Evolutionary conservation across 2,113 vertebrate species (phyloP), one percentile per base, ranked within the genome.

Genomic region (Todiramphus chloris): DNA sequence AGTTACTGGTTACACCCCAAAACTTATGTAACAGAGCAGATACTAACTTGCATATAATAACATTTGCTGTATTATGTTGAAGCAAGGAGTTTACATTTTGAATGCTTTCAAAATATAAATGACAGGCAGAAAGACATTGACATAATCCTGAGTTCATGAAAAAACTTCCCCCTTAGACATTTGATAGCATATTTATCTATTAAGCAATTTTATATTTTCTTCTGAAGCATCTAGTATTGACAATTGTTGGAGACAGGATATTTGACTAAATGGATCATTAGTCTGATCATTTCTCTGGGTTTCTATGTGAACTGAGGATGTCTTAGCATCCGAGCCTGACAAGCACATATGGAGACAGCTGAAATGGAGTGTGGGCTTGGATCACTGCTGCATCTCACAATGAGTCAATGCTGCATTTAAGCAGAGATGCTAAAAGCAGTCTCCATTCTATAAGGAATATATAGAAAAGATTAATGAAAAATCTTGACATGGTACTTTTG

Each of bases 211-310:
- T 50, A 48, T 77, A 25, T 55, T 90, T 86, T 88, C 59, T 83
- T 89, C 55, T 55, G 17, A 89, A 87, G 62, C 62, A 79, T 53
- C 43, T 60, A 75, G 13, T 82, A 89, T 68, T 76, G 91, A 68
- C 51, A 82, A 19, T 30, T 78, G 11, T 35, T 91, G 53, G 69
- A 14, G 44, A 82, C 77, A 72, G 46, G 62, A 39, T 78, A 95
- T 64, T 82, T 77, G 41, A 83, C 63, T 92, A 87, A 91, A 89
- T 28, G 39, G 83, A 56, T 93, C 87, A 94, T 94, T 91, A 94
- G 53, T n/a, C 43, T 4, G 4, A 84, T 92, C 19, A 90, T 89
- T 93, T 93, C 28, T 76, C 25, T 35, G 50, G 48, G 51, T 91
- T 96, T 84, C 69, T 69, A 11, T 13, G 23, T 56, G 69, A 94